Evolutionary conservation across 2,113 vertebrate genomes (phyloP), one percentile per base, ranked within the genome.

Genomic region (Microcebus murinus): DNA sequence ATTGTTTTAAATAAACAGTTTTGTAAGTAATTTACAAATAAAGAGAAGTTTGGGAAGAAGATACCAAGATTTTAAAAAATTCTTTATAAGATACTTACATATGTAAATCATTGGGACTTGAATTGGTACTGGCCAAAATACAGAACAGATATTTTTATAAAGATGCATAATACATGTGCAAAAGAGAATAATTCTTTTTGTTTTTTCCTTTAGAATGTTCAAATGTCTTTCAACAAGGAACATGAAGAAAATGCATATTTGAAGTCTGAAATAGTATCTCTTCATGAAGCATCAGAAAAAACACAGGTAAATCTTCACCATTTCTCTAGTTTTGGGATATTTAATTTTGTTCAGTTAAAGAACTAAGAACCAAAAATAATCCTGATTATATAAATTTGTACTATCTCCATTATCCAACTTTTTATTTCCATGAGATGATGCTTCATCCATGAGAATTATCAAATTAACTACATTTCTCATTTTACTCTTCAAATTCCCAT

Each of bases 281-380:
- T 99, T 91, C 97, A 4, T 88, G 97, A 98, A 90, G 88, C 97
- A 84, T 98, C 98, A 97, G 97, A 98, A 94, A 98, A 98, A 98
- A 88, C 98, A 82, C 98, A 98, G 98, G 99, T 98, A 97, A 97
- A 14, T 91, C 61, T 95, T 94, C 29, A 63, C 39, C 34, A 27
- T 81, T 76, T 95, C 57, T 65, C 8, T 83, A 9, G 8, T 39
- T 91, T 89, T 91, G 68, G 87, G 31, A 89, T 39, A 80, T 34
- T 88, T 95, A 76, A 77, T 94, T 96, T 90, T 95, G 42, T 91
- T 95, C 31, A 48, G 3, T 87, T 94, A 91, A 91, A 79, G 71
- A 95, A 45, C 36, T 10, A 61, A n/a, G 42, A 77, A 91, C 39
- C 68, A 93, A 61, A 59, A 82, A 73, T 73, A 93, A 67, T 74